Percentiles rank a stretch among this genome's conserved stretches.
phyloP scores from a whole-genome alignment of 2,113 vertebrate genomes.

The Aramus guarauna region DNA sequence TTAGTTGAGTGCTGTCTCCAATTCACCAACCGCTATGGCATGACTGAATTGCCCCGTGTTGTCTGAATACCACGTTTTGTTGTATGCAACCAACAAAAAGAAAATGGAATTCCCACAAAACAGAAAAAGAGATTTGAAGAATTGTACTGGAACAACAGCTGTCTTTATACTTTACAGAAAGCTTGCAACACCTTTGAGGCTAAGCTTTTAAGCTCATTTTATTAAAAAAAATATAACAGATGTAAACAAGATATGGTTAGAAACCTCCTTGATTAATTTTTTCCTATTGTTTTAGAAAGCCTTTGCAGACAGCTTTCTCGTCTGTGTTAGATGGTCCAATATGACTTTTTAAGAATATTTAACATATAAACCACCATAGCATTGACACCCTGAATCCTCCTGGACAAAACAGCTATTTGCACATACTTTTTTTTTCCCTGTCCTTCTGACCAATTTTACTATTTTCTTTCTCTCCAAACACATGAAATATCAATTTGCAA shows the following conservation, averaged over 20 bases:
- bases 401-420: neutral
- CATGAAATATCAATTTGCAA: neutral
- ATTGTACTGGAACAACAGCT: constrained; percentile 57
- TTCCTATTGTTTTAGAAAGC: constrained; percentile 6
- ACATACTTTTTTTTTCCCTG: neutral
- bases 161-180: constrained; percentile 44
- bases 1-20: neutral
- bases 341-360: neutral
- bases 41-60: neutral
- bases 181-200: constrained; percentile 36
- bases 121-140: constrained; percentile 25
- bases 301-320: neutral
- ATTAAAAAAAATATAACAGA: constrained; percentile 71
- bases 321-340: neutral
- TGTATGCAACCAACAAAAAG: neutral
- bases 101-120: neutral
- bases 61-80: neutral
- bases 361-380: neutral
- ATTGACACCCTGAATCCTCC: neutral
- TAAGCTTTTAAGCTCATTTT: constrained; percentile 72
- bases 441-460: neutral
- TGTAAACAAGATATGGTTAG: constrained; percentile 42
- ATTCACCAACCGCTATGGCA: neutral
- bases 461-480: neutral
- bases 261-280: constrained; percentile 44